Conservation (phyloP, 2,113 vertebrate species). For the Aldabrachelys gigantea region DNA sequence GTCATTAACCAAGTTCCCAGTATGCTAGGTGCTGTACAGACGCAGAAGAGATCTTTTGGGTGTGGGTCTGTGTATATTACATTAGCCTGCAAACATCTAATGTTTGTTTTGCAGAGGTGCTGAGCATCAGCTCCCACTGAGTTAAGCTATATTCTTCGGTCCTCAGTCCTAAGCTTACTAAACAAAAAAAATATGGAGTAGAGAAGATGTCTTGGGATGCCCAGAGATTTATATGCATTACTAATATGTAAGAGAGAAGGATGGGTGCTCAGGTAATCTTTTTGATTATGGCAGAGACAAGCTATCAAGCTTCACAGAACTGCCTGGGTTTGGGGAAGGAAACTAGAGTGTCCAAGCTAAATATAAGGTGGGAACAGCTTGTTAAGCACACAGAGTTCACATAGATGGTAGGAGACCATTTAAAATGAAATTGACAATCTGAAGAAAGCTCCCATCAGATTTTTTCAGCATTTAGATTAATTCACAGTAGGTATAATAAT, state of each 20-base stretch:
- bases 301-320: not conserved
- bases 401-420: no score
- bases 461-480: not conserved
- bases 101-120: slow-evolving; percentile 46
- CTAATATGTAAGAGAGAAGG: no score
- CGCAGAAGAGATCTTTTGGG: slow-evolving; percentile 19
- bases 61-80: slow-evolving; percentile 28
- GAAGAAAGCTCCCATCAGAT: not conserved
- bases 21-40: not conserved
- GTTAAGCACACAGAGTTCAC: no score
- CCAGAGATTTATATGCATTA: not conserved
- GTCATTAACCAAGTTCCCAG: not conserved
- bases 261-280: no score
- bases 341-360: no score
- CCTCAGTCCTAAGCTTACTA: not conserved
- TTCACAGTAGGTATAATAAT: not conserved
- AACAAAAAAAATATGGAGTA: slow-evolving; percentile 1
- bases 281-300: no score
- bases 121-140: slow-evolving; percentile 55
- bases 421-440: not conserved
- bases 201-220: not conserved
- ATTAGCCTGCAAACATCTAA: slow-evolving; percentile 16
- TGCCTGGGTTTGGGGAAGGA: no score
- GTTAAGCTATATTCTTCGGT: slow-evolving; percentile 23
- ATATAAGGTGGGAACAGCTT: no score